Evolutionary conservation across 2,797 vertebrate genomes (phyloP).

Genomic region (Neosalanx taihuensis): DNA sequence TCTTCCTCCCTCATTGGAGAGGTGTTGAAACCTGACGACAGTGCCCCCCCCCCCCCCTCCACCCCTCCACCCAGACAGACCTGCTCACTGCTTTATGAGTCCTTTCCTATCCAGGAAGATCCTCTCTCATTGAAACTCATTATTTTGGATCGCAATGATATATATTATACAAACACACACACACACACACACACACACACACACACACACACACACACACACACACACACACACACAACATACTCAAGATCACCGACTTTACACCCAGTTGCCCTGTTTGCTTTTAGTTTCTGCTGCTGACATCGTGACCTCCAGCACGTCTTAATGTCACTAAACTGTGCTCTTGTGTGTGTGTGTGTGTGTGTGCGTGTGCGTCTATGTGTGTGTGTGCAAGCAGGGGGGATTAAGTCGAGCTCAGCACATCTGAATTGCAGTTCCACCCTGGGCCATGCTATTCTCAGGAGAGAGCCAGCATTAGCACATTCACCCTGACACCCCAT

Average conservation of each 20-base stretch:
- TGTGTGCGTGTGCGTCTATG: no score
- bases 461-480: slow-evolving; percentile 24
- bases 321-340: not conserved
- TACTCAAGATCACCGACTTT: not conserved
- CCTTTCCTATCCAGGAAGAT: not conserved
- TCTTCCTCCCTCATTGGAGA: not conserved
- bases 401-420: not conserved
- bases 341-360: no score
- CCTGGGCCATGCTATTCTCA: slow-evolving; percentile 5
- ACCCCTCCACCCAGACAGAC: not conserved
- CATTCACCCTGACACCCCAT: slow-evolving; percentile 19
- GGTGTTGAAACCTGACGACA: not conserved
- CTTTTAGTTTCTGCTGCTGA: not conserved
- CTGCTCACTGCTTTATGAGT: not conserved
- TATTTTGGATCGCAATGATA: not conserved
- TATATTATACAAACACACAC: no score
- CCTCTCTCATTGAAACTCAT: not conserved
- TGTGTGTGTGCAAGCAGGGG: not conserved
- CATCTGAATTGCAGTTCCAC: slow-evolving; percentile 34
- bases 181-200: no score
- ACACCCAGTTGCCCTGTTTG: not conserved
- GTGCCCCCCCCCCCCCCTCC: no score
- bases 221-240: no score
- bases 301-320: not conserved
- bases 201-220: no score